Evolutionary conservation across 2,888 invertebrate species (phyloP), one percentile per base, ranked within the genome.

Genomic region (Carabus problematicus): DNA sequence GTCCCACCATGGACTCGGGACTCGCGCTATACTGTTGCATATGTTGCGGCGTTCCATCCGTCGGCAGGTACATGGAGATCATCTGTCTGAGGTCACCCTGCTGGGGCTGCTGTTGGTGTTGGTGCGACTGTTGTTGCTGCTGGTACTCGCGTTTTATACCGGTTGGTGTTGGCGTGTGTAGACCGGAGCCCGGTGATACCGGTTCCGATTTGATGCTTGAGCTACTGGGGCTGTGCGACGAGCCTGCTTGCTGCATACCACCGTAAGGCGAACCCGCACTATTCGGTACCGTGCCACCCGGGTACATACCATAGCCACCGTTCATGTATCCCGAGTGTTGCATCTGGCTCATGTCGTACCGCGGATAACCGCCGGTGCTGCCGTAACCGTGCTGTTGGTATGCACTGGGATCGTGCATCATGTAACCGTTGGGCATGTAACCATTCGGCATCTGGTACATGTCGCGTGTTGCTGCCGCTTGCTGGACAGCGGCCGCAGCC

Each of bases 391-490:
- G 94, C 78, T 93, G 92, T 75, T 91, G 90, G 76, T 91, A 91
- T 7, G 90, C 88, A 75, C 92, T 89, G 43, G 91, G 90, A 78
- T 93, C 92, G 77, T 91, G 91, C 91, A 94, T 92, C 88, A 94
- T 93, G 83, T 96, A 96, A 8, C 97, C 96, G 81, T 97, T 97
- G 69, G 96, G 95, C 95, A 97, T 96, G 84, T 97, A 97, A 0
- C 96, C 96, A 81, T 95, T 97, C 43, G 93, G 90, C 91, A 94
- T 93, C 82, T 93, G 92, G 81, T 94, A 94, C 80, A 93, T 91
- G 75, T 94, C 93, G n/a, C 89, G 83, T 0, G 85, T 84, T 7
- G 87, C 81, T 58, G 86, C 86, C 54, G 91, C 87, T 81, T 91
- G 92, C 78, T 90, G 91, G 1, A 87, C 84, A 19, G 87, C 84